A percentile compares a stretch with the other conserved stretches of the same genome.
Evolutionary conservation across 2,113 vertebrate species (phyloP).

Genomic region (Halcyon senegalensis): DNA sequence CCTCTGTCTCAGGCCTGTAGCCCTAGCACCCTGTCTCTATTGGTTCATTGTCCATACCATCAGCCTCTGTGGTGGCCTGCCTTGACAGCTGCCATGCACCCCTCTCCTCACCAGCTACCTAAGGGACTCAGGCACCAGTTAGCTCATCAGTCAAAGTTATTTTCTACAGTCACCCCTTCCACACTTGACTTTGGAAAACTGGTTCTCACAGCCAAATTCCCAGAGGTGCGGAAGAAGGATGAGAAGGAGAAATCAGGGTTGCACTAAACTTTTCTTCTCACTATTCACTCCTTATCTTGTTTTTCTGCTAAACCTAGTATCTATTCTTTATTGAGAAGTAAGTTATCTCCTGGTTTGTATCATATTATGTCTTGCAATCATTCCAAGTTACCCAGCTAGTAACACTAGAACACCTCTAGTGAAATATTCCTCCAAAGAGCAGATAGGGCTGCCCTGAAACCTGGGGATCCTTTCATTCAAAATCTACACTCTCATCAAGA

Average conservation of each 20-base stretch:
- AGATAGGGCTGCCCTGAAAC: not conserved
- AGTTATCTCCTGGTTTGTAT: not conserved
- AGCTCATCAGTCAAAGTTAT: not conserved
- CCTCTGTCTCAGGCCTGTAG: not conserved
- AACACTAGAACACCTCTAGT: not conserved
- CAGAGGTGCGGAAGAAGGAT: not conserved
- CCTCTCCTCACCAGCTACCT: not conserved
- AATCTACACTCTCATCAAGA: not conserved
- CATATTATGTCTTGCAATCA: not conserved
- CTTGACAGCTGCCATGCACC: not conserved
- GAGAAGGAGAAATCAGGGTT: not conserved
- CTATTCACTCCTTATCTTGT: not conserved
- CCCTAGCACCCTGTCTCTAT: not conserved
- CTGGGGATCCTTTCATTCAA: not conserved
- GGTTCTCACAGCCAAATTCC: not conserved
- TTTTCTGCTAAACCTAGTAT: not conserved
- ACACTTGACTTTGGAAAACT: not conserved
- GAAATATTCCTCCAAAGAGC: not conserved
- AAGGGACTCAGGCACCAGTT: not conserved
- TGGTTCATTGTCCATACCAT: rapidly evolving
- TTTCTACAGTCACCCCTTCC: not conserved
- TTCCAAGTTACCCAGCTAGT: not conserved
- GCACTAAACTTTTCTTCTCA: not conserved
- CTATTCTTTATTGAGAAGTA: not conserved
- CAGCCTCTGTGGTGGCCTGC: not conserved